A percentile compares a stretch with the other conserved stretches of the same genome.
Evolutionary conservation across 2,888 invertebrate species (phyloP).

Genomic region (Drosophila yooni): DNA sequence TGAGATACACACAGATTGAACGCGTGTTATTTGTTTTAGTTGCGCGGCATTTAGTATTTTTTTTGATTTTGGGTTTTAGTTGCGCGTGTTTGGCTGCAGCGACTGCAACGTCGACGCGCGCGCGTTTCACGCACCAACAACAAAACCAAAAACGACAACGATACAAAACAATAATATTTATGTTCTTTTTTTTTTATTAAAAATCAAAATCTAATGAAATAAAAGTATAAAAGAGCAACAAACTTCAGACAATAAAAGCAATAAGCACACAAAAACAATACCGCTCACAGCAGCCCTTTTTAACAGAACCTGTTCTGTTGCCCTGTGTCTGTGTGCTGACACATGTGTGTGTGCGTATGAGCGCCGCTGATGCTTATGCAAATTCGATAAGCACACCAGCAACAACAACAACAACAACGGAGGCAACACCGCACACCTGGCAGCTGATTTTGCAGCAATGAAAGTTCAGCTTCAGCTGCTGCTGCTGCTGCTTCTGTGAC

Average conservation of each 20-base stretch:
- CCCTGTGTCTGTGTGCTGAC: conserved; percentile 19
- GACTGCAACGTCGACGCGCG: conserved; percentile 57
- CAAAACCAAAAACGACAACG: conserved; percentile 17
- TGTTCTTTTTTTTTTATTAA: not conserved
- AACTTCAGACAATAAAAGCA: conserved; percentile 3
- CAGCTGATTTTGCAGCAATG: conserved; percentile 69
- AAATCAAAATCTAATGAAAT: conserved; percentile 22
- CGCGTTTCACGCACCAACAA: conserved; percentile 47
- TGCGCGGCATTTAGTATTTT: conserved; percentile 26
- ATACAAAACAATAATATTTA: not conserved
- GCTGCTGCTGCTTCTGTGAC: conserved; percentile 41
- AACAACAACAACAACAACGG: conserved; percentile 28
- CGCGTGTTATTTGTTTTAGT: conserved; percentile 29
- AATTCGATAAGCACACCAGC: conserved; percentile 38
- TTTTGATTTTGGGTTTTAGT: conserved; percentile 48
- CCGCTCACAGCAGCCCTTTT: conserved; percentile 45
- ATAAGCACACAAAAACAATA: conserved; percentile 19
- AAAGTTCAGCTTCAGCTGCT: conserved; percentile 49
- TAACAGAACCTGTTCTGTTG: conserved; percentile 56
- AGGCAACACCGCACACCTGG: conserved; percentile 58
- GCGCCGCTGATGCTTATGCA: conserved; percentile 44
- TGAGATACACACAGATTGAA: conserved; percentile 30
- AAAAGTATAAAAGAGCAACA: conserved; percentile 19
- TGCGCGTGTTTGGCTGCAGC: conserved; percentile 59
- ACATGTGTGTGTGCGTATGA: conserved; percentile 11